A percentile compares a stretch with the other conserved stretches of the same genome.
These are phyloP conservation scores for Pararge aegeria DNA, from an alignment of 1,140 invertebrate genomes.

Conservation along the genomic window DNA sequence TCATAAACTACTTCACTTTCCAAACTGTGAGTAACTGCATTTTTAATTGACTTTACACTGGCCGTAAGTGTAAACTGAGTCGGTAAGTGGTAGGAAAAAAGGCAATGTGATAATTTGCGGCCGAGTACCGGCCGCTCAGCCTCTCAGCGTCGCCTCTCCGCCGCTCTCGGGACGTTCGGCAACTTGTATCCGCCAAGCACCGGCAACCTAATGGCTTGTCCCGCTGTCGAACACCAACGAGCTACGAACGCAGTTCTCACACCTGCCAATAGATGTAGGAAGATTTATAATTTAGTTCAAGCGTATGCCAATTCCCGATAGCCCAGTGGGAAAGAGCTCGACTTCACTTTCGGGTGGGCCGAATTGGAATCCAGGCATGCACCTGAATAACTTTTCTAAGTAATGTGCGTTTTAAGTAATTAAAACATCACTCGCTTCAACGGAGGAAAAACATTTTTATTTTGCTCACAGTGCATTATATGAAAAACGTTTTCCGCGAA, in stretches of 20 bases:
- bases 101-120: slow-evolving; percentile 32
- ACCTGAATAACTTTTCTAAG: no score
- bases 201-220: slow-evolving; percentile 33
- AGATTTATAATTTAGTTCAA: no score
- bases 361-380: no score
- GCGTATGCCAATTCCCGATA: no score
- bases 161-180: slow-evolving; percentile 21
- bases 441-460: no score
- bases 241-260: slow-evolving; percentile 8
- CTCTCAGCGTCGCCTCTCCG: background rate
- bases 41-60: slow-evolving; percentile 33
- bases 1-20: background rate
- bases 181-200: slow-evolving; percentile 10
- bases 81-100: slow-evolving; percentile 27
- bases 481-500: no score
- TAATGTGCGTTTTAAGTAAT: no score
- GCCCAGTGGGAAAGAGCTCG: no score
- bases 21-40: background rate
- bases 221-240: slow-evolving; percentile 19
- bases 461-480: no score
- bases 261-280: no score
- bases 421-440: no score
- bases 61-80: slow-evolving; percentile 2
- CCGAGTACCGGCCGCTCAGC: slow-evolving; percentile 5
- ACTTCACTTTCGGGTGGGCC: no score